Evolutionary conservation across 2,888 invertebrate species (phyloP).

Genomic region (Rotaria socialis): DNA sequence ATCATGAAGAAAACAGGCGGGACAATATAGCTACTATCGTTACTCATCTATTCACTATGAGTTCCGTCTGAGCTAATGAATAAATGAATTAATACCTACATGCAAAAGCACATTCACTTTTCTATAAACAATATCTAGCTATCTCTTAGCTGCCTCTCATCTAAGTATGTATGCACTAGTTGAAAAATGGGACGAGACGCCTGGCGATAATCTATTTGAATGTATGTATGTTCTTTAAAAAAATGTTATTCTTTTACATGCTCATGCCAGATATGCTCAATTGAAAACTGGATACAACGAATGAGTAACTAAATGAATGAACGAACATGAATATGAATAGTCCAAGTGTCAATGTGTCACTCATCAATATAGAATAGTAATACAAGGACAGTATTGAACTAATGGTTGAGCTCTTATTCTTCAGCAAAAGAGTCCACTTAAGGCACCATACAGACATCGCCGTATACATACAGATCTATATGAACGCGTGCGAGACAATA

Average conservation of each 20-base stretch:
- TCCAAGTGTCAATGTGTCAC: slow-evolving; percentile 23
- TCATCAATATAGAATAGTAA: background rate
- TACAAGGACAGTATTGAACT: slow-evolving; percentile 11
- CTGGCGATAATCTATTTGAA: slow-evolving; percentile 29
- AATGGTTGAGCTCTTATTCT: slow-evolving; percentile 16
- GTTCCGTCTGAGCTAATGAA: slow-evolving; percentile 23
- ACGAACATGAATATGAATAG: slow-evolving; percentile 5
- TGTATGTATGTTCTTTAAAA: background rate
- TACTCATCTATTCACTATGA: background rate
- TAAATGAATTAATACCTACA: slow-evolving; percentile 23
- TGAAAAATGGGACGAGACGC: slow-evolving; percentile 10
- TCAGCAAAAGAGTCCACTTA: background rate
- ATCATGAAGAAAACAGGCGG: background rate
- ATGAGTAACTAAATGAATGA: slow-evolving; percentile 26
- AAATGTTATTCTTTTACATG: slow-evolving; percentile 23
- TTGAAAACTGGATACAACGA: background rate
- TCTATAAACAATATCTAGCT: slow-evolving; percentile 7
- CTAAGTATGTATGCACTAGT: background rate
- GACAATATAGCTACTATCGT: background rate
- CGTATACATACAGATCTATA: background rate
- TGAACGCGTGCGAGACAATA: slow-evolving; percentile 15
- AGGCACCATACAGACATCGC: background rate
- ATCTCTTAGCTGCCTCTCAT: slow-evolving; percentile 9
- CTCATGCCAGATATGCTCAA: slow-evolving; percentile 13
- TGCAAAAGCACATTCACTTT: background rate